phyloP scores from a whole-genome alignment of 2,113 vertebrate species.

The Colistium nudipinnis region DNA sequence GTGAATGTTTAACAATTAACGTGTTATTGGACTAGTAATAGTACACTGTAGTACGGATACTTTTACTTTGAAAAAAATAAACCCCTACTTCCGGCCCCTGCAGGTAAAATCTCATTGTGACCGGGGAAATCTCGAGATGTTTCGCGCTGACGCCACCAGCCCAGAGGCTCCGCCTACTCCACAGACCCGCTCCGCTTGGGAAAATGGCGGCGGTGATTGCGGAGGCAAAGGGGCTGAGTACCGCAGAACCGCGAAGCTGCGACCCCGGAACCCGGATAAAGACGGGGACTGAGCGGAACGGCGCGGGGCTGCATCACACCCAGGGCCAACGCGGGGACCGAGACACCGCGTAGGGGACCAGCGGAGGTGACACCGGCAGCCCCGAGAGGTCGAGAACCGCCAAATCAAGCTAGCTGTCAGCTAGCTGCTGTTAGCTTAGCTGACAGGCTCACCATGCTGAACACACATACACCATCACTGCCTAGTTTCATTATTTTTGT shows the following conservation, averaged over 20 bases:
- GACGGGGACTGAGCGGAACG: no score
- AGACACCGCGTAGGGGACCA: background rate
- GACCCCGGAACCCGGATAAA: no score
- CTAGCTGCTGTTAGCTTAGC: slow-evolving; percentile 39
- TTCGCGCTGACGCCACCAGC: background rate
- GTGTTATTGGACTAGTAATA: no score
- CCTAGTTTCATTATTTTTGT: fast-evolving
- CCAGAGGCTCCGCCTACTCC: background rate
- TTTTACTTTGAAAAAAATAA: no score
- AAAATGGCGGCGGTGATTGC: slow-evolving; percentile 47
- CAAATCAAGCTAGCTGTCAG: slow-evolving; percentile 66
- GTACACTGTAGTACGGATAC: no score
- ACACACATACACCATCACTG: no score
- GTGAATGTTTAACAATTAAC: no score
- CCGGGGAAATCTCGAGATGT: slow-evolving; percentile 48
- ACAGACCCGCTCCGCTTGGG: slow-evolving; percentile 29
- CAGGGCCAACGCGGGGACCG: background rate
- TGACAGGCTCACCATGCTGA: no score
- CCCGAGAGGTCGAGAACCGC: slow-evolving; percentile 57
- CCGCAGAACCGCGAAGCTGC: no score
- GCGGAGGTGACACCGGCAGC: slow-evolving; percentile 18
- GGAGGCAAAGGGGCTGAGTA: slow-evolving; percentile 11
- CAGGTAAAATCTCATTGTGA: slow-evolving; percentile 15
- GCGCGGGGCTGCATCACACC: no score
- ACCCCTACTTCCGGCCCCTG: background rate